Percentiles rank a stretch among this genome's conserved stretches.
phyloP scores from a whole-genome alignment of 2,113 vertebrate genomes.

The Entelurus aequoreus region DNA sequence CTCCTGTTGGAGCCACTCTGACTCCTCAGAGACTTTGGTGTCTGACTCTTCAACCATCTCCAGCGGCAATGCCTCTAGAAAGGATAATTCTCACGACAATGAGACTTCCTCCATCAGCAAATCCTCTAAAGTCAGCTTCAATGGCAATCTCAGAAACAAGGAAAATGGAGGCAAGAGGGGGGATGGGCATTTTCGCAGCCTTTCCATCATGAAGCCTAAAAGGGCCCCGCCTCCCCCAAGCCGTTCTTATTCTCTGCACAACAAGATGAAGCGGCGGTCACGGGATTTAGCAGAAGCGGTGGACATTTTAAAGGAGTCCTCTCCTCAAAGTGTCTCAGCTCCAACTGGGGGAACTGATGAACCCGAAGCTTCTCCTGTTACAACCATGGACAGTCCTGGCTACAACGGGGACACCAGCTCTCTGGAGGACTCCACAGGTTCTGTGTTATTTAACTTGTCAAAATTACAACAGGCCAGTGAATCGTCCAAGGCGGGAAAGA shows the following conservation, averaged over 20 bases:
- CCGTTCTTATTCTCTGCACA: slow-evolving; percentile 87
- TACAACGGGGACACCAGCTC: slow-evolving; percentile 65
- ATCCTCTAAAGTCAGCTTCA: slow-evolving; percentile 28
- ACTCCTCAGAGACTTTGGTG: slow-evolving; percentile 91
- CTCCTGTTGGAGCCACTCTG: slow-evolving; percentile 87
- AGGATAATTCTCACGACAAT: slow-evolving; percentile 21
- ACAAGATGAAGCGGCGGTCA: slow-evolving; percentile 76
- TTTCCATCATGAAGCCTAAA: slow-evolving; percentile 86
- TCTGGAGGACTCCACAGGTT: slow-evolving; percentile 54
- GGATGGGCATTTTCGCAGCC: slow-evolving; percentile 74
- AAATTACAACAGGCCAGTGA: slow-evolving; percentile 43
- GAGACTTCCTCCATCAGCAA: slow-evolving; percentile 38
- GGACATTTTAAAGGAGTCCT: slow-evolving; percentile 18
- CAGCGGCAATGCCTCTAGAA: slow-evolving; percentile 58
- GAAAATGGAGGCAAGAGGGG: slow-evolving; percentile 48
- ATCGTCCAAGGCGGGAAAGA: slow-evolving; percentile 50
- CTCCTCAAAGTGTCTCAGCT: slow-evolving; percentile 2
- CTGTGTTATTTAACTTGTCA: slow-evolving; percentile 29
- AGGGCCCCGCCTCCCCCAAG: slow-evolving; percentile 78
- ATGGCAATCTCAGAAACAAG: slow-evolving; percentile 28
- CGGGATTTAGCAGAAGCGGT: slow-evolving; percentile 51
- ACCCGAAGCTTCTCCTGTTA: slow-evolving; percentile 46
- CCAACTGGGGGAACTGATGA: slow-evolving; percentile 32
- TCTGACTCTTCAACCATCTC: slow-evolving; percentile 92
- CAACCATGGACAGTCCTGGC: slow-evolving; percentile 50